These are phyloP conservation scores for Phrynosoma platyrhinos DNA, from an alignment of 2,113 vertebrate genomes.

Conservation along the genomic window DNA sequence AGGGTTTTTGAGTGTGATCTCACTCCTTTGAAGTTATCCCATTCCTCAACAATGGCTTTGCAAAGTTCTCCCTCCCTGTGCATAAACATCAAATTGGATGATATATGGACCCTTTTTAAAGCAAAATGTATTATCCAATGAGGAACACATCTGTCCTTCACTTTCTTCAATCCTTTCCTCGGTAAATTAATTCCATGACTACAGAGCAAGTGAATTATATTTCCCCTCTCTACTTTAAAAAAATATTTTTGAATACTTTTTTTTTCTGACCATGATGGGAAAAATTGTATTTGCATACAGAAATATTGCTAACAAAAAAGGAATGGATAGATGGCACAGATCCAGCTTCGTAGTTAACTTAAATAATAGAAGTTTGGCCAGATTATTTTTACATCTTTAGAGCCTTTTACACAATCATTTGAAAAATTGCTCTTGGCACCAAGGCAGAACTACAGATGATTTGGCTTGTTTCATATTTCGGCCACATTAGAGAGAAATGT, in stretches of 20 bases:
- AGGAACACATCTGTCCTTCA: not conserved
- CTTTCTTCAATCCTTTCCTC: not conserved
- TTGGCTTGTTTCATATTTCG: constrained; percentile 51
- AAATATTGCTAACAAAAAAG: not conserved
- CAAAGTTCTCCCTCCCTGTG: not conserved
- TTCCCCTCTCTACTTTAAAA: not conserved
- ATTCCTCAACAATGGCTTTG: not conserved
- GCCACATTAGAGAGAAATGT: not conserved
- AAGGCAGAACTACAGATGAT: constrained; percentile 42
- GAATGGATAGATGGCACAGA: not conserved
- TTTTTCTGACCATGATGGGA: not conserved
- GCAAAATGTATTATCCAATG: not conserved
- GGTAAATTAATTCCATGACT: not conserved
- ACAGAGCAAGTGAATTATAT: not conserved
- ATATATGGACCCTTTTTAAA: not conserved
- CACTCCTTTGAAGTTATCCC: not conserved
- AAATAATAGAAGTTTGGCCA: not conserved
- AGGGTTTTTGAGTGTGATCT: not conserved
- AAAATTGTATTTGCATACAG: not conserved
- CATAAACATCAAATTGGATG: not conserved
- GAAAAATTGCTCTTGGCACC: constrained; percentile 36
- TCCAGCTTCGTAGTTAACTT: not conserved
- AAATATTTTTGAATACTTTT: not conserved
- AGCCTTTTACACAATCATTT: not conserved
- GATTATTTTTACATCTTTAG: not conserved